Evolutionary conservation across 2,888 invertebrate species (phyloP).

Genomic region (Dicranocentrus wangi): DNA sequence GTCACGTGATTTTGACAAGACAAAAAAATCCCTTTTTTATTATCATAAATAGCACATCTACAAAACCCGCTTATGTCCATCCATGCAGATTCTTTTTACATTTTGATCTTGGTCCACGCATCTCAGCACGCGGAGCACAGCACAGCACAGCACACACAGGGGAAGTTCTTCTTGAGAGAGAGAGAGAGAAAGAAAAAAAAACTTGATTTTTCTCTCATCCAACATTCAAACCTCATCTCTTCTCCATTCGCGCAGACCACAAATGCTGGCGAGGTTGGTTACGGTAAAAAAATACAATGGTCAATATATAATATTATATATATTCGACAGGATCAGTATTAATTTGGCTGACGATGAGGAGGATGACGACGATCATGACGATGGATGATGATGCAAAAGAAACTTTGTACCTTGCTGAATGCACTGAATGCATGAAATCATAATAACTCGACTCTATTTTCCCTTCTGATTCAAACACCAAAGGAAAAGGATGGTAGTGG

Average conservation of each 20-base stretch:
- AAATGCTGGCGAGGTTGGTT: slow-evolving; percentile 20
- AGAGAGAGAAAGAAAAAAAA: slow-evolving; percentile 1
- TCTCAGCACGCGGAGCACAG: too few species aligned
- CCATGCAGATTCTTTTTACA: not conserved
- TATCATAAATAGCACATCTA: slow-evolving; percentile 25
- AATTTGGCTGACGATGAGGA: slow-evolving; percentile 24
- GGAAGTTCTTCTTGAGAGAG: too few species aligned
- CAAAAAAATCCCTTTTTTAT: slow-evolving; percentile 36
- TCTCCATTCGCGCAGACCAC: not conserved
- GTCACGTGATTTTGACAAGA: slow-evolving; percentile 39
- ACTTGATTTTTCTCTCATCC: slow-evolving; percentile 28
- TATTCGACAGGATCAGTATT: slow-evolving; percentile 33
- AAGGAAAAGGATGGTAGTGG: too few species aligned
- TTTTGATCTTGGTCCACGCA: too few species aligned
- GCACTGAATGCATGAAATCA: not conserved
- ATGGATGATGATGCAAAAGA: not conserved
- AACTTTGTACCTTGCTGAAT: not conserved
- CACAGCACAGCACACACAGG: too few species aligned
- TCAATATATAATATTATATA: slow-evolving; percentile 26
- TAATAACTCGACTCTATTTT: slow-evolving; percentile 16
- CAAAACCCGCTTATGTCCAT: too few species aligned
- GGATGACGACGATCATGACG: not conserved
- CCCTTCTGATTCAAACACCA: not conserved
- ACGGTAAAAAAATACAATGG: slow-evolving; percentile 46
- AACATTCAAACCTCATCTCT: too few species aligned